Evolutionary conservation across 2,888 invertebrate genomes (phyloP).

Genomic region (Brenthis daphne): DNA sequence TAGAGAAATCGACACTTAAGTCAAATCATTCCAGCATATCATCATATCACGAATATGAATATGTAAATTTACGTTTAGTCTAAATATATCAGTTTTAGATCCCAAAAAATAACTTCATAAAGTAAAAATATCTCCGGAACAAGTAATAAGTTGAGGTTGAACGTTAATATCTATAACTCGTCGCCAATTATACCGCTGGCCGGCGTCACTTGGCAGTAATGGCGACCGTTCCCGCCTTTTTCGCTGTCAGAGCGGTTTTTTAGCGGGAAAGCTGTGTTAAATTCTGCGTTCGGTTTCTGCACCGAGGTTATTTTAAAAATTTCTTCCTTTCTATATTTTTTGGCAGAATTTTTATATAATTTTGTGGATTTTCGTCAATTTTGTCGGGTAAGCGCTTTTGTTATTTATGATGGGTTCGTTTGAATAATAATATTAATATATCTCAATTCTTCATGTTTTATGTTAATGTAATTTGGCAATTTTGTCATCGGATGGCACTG

Average conservation of each 20-base stretch:
- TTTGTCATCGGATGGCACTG: too few relatives aligned
- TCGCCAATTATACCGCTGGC: slow-evolving; percentile 61
- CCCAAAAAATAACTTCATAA: slow-evolving; percentile 4
- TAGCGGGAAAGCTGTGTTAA: slow-evolving; percentile 65
- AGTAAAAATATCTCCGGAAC: slow-evolving; percentile 41
- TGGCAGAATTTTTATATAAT: slow-evolving; percentile 1
- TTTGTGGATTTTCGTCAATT: slow-evolving; percentile 7
- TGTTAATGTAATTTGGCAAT: too few relatives aligned
- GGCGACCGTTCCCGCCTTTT: slow-evolving; percentile 79
- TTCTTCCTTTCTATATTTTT: slow-evolving; percentile 8
- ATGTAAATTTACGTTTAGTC: neutral
- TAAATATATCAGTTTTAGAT: slow-evolving; percentile 9
- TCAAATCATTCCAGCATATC: too few relatives aligned
- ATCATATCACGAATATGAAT: too few relatives aligned
- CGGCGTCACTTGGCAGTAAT: slow-evolving; percentile 85
- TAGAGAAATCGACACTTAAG: too few relatives aligned
- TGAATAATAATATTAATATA: neutral
- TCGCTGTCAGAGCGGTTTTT: slow-evolving; percentile 79
- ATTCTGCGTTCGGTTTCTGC: slow-evolving; percentile 50
- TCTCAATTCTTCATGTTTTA: too few relatives aligned
- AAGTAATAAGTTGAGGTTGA: slow-evolving; percentile 50
- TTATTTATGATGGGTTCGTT: slow-evolving; percentile 1
- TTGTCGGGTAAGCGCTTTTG: slow-evolving; percentile 1
- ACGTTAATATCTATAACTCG: slow-evolving; percentile 64
- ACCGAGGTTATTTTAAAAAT: slow-evolving; percentile 42